A percentile compares a stretch with the other conserved stretches of the same genome.
phyloP scores from a whole-genome alignment of 1,140 invertebrate genomes.

The Tyrophagus putrescentiae region DNA sequence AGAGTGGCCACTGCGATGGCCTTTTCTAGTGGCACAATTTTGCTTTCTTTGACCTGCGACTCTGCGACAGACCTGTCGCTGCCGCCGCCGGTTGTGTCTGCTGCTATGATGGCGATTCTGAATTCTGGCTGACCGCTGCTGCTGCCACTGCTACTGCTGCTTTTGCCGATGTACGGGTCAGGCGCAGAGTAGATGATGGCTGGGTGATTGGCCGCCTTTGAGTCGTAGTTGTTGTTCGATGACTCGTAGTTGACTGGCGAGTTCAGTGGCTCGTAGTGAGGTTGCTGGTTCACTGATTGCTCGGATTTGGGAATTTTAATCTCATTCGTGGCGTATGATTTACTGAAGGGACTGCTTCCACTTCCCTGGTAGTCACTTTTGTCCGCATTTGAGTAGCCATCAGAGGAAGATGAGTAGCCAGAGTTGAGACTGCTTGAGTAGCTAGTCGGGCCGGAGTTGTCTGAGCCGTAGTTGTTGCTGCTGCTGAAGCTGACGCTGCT shows the following conservation, averaged over 20 bases:
- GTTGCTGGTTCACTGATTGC: neutral
- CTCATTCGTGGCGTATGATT: constrained; percentile 4
- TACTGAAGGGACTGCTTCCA: neutral
- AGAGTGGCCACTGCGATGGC: too few relatives aligned
- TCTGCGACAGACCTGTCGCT: too few relatives aligned
- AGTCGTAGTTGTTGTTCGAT: neutral
- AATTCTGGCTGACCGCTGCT: too few relatives aligned
- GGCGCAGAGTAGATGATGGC: neutral
- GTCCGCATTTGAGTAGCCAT: neutral
- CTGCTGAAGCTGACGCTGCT: neutral
- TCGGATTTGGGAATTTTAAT: neutral
- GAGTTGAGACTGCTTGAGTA: neutral
- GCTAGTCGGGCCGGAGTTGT: neutral
- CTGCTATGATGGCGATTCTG: constrained; percentile 15
- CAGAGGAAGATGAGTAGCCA: neutral
- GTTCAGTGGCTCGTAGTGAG: neutral
- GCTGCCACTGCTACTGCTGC: too few relatives aligned
- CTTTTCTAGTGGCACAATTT: neutral
- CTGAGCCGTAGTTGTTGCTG: neutral
- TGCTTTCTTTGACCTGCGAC: neutral
- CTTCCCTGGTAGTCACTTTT: too few relatives aligned
- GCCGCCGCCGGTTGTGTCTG: too few relatives aligned
- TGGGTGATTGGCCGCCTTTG: neutral
- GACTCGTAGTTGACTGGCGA: neutral
- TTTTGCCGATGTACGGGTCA: neutral